Base-by-base conservation (phyloP, 2,113 vertebrate species). In the Micromys minutus region DNA sequence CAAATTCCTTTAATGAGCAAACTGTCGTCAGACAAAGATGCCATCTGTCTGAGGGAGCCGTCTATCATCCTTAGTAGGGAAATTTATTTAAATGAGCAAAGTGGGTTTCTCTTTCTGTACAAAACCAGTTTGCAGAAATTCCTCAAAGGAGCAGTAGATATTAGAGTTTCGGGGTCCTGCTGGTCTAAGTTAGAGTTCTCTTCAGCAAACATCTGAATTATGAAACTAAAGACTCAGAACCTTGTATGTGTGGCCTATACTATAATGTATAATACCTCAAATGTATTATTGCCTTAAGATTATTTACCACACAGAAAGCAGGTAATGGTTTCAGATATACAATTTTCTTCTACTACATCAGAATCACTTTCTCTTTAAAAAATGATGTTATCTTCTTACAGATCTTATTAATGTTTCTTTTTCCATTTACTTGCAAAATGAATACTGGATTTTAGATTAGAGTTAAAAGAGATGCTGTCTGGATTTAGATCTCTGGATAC, bases 11-110 rank as follows among this genome's bases (percentile, higher is more conserved):
- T 65, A 84, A 90, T 89, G 79, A 86, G 21, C 74, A 47, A 79
- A 94, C 26, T 50, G 4, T 57, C 85, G 52, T 77, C 61, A 65
- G 76, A 50, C 61, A 74, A 88, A 50, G 36, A 86, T 52, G 31
- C 34, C 83, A 57, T 92, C 89, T 92, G 72, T n/a, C 36, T 31
- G 96, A 92, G 63, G 1, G 9, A 63, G 6, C 13, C 45, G 67
- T 69, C 52, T 96, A 16, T n/a, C 55, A 31, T 84, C 3, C 39
- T 63, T 87, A 79, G 59, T 12, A 94, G 71, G 34, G 80, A 10
- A 50, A 42, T 85, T 96, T 96, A 94, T 89, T 74, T 61, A 87
- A 95, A 95, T 74, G 16, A 93, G 36, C 55, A 59, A 79, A 92
- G 36, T 69, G 15, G n/a, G 13, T 67, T 7, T 57, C 67, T 94